These are phyloP conservation scores for Prenolepis imparis DNA, from an alignment of 2,888 invertebrate genomes.

Conservation along the genomic window DNA sequence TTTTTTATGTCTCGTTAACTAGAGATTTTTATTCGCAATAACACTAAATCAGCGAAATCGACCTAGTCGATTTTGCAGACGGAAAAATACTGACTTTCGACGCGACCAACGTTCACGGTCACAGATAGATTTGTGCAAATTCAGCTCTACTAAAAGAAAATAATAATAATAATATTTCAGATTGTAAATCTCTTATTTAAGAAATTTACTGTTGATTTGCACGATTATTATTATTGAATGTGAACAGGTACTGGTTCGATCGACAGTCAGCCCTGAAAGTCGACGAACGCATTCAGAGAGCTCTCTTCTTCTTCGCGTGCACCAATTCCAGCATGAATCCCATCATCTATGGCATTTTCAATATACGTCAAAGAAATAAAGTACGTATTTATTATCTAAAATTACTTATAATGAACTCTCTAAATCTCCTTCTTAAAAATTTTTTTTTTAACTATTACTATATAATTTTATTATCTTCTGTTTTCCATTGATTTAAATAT, in stretches of 20 bases:
- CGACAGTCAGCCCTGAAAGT: conserved; percentile 90
- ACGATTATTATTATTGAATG: conserved; percentile 24
- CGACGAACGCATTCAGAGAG: conserved; percentile 93
- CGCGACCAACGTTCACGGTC: background rate
- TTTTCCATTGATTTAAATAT: background rate
- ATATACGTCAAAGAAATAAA: conserved; percentile 88
- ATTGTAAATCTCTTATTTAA: background rate
- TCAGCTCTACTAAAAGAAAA: background rate
- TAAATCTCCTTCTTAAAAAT: background rate
- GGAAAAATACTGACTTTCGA: conserved; percentile 17
- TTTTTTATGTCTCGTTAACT: background rate
- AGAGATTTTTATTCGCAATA: background rate
- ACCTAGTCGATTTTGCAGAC: background rate
- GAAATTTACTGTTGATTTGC: background rate
- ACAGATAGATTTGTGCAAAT: background rate
- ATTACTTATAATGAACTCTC: background rate
- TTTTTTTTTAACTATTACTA: background rate
- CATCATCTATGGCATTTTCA: conserved; percentile 96
- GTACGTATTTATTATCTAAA: conserved; percentile 69
- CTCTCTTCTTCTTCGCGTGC: conserved; percentile 97
- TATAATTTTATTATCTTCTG: background rate
- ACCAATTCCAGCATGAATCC: conserved; percentile 99
- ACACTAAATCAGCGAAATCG: conserved; percentile 5
- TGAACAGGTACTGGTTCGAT: conserved; percentile 93
- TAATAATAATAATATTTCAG: background rate